These are phyloP conservation scores for Ophion slaviceki DNA, from an alignment of 2,888 invertebrate genomes.

Conservation along the genomic window DNA sequence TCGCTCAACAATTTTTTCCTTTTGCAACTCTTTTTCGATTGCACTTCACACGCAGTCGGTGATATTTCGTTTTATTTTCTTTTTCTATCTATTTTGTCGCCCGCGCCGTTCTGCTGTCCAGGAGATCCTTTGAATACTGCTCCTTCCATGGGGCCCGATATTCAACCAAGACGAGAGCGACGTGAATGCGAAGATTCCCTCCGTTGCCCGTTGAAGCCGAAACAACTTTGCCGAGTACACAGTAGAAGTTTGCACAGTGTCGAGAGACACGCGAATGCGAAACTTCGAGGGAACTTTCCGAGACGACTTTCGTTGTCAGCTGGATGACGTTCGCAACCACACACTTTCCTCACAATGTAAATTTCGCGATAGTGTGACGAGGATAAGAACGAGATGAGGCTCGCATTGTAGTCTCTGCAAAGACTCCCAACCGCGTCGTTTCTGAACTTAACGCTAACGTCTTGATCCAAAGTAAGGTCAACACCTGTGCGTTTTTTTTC, in stretches of 20 bases:
- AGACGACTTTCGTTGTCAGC: background rate
- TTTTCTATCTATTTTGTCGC: background rate
- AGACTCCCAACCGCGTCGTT: background rate
- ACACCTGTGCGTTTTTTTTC: background rate
- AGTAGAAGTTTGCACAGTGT: background rate
- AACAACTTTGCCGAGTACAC: conserved; percentile 7
- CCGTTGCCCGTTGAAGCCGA: background rate
- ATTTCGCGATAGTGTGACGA: background rate
- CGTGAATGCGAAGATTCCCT: conserved; percentile 16
- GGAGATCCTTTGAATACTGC: background rate
- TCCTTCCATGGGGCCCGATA: conserved; percentile 8
- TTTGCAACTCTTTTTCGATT: background rate
- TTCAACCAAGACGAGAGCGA: background rate
- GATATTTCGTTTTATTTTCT: background rate
- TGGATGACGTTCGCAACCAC: background rate
- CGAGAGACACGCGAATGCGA: background rate
- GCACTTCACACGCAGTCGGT: background rate
- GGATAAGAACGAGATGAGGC: background rate
- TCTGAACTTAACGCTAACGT: background rate
- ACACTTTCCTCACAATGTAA: background rate
- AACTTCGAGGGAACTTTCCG: background rate
- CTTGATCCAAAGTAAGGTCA: background rate
- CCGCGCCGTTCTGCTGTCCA: background rate
- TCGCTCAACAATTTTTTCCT: background rate
- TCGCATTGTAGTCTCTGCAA: background rate